Evolutionary conservation across 1,140 invertebrate species (phyloP).

Genomic region (Hesperophylax magnus): DNA sequence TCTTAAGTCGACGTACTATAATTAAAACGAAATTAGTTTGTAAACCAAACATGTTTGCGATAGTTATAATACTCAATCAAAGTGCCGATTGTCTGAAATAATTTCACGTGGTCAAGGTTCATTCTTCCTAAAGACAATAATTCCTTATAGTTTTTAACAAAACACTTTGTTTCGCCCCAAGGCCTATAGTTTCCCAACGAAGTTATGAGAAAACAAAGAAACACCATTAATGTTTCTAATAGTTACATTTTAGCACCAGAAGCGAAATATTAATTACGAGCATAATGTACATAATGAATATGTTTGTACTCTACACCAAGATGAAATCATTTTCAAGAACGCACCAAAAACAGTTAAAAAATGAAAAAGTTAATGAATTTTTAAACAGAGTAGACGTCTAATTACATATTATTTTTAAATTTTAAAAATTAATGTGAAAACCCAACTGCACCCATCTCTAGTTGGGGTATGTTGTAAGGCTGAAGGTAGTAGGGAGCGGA

Average conservation of each 20-base stretch:
- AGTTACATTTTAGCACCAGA: not conserved
- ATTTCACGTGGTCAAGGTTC: not conserved
- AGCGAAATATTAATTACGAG: not conserved
- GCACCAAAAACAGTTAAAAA: too few relatives aligned
- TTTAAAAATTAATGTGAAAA: too few relatives aligned
- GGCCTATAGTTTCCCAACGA: not conserved
- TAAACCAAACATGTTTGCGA: not conserved
- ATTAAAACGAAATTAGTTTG: conserved; percentile 18
- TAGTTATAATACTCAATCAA: not conserved
- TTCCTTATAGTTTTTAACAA: conserved; percentile 1
- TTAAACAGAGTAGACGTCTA: too few relatives aligned
- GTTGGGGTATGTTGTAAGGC: too few relatives aligned
- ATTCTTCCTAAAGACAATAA: not conserved
- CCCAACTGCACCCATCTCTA: too few relatives aligned
- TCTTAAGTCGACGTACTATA: not conserved
- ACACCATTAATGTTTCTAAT: conserved; percentile 3
- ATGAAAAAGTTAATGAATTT: too few relatives aligned
- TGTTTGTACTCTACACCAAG: too few relatives aligned
- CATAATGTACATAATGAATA: too few relatives aligned
- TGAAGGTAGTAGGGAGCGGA: too few relatives aligned
- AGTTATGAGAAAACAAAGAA: conserved; percentile 8
- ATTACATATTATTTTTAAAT: too few relatives aligned
- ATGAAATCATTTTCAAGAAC: too few relatives aligned
- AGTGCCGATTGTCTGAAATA: conserved; percentile 30
- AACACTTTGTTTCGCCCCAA: conserved; percentile 4